These are phyloP conservation scores for Fistularia commersonii DNA, from an alignment of 2,797 vertebrate genomes.

Conservation along the genomic window DNA sequence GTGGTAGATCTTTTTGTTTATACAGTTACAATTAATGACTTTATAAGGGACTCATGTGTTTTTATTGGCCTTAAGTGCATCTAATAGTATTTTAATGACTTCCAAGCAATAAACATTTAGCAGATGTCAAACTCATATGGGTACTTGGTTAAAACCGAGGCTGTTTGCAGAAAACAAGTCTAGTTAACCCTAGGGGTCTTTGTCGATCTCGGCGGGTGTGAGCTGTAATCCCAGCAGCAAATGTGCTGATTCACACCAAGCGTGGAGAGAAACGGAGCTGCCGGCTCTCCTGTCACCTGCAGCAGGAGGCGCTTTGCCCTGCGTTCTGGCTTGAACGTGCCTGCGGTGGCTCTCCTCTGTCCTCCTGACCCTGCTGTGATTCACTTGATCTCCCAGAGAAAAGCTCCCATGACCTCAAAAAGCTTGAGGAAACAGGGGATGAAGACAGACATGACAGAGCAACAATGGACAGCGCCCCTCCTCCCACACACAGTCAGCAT, in stretches of 20 bases:
- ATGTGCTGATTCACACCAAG: no score
- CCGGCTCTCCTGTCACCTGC: conserved; percentile 14
- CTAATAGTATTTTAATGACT: conserved; percentile 39
- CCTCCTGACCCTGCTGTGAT: conserved; percentile 44
- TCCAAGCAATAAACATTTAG: no score
- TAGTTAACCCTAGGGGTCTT: no score
- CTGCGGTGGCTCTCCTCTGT: conserved; percentile 12
- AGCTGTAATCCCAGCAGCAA: conserved; percentile 8
- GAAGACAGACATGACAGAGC: conserved; percentile 42
- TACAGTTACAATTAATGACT: no score
- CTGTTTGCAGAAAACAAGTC: conserved; percentile 16
- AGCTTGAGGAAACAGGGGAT: conserved; percentile 44
- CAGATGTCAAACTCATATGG: conserved; percentile 6
- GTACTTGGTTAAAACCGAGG: conserved; percentile 5
- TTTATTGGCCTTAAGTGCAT: conserved; percentile 27
- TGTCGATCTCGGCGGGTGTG: no score
- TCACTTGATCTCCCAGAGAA: conserved; percentile 42
- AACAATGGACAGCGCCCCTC: conserved; percentile 13
- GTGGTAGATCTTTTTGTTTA: no score
- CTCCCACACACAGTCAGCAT: conserved; percentile 9
- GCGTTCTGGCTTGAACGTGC: no score
- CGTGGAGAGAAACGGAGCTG: no score
- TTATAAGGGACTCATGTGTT: neutral
- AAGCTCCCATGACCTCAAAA: conserved; percentile 44
- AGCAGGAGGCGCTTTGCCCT: conserved; percentile 5